A percentile compares a stretch with the other conserved stretches of the same genome.
Conservation (phyloP, 2,113 vertebrate species). For the Capreolus pygargus region DNA sequence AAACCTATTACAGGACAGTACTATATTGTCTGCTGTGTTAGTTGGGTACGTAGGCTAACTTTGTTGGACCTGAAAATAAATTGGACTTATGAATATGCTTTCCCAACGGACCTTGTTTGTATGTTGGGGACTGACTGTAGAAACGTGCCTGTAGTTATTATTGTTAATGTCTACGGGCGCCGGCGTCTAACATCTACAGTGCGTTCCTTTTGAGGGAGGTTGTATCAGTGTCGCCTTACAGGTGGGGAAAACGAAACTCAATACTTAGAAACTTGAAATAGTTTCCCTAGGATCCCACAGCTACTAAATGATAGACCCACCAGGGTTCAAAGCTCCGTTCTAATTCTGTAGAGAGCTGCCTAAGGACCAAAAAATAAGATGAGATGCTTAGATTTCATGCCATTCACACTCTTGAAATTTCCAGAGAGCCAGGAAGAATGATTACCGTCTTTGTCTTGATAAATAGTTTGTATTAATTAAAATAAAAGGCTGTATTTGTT, state of each 20-base stretch:
- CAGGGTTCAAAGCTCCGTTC: background rate
- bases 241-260: background rate
- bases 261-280: background rate
- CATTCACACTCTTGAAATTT: background rate
- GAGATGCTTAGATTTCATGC: background rate
- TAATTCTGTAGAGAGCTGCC: background rate
- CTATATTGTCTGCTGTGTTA: background rate
- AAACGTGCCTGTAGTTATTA: background rate
- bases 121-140: background rate
- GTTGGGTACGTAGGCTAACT: background rate
- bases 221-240: background rate
- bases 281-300: background rate
- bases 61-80: background rate
- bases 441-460: background rate
- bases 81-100: background rate
- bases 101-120: background rate
- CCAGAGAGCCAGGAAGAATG: background rate
- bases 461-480: background rate
- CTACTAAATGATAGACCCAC: background rate
- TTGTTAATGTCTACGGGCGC: fast-evolving
- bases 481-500: background rate
- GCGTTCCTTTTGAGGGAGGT: background rate
- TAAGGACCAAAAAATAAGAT: background rate
- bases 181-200: background rate
- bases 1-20: background rate